phyloP scores from a whole-genome alignment of 1,140 invertebrate species.

The Ridgeia piscesae region DNA sequence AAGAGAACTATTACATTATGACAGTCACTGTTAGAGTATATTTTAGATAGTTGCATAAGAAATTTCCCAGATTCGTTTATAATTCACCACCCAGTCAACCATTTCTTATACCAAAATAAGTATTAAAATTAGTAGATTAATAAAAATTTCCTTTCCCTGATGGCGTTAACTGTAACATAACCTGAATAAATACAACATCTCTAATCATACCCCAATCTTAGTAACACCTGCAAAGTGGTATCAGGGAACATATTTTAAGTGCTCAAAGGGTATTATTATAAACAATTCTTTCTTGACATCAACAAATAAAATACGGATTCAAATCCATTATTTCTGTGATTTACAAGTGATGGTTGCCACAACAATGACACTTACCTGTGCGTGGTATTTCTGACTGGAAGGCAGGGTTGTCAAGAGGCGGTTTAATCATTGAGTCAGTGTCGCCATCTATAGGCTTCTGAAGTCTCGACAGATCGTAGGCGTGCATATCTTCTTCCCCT shows the following conservation, averaged over 20 bases:
- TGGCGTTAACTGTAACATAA: too few species aligned
- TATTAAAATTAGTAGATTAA: too few species aligned
- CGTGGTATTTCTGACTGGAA: neutral
- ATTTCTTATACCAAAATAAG: neutral
- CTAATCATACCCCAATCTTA: neutral
- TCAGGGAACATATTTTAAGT: neutral
- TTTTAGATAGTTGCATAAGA: too few species aligned
- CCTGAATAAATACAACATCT: too few species aligned
- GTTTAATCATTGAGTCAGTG: neutral
- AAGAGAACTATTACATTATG: too few species aligned
- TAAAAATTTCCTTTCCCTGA: too few species aligned
- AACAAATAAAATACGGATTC: neutral
- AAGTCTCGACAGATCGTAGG: slow-evolving; percentile 94
- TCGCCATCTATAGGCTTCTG: slow-evolving; percentile 64
- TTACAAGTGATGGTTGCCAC: neutral
- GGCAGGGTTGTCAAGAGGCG: neutral
- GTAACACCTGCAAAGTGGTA: neutral
- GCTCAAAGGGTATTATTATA: neutral
- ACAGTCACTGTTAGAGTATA: too few species aligned
- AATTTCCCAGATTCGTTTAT: too few species aligned
- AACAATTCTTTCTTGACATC: neutral
- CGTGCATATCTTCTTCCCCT: slow-evolving; percentile 97
- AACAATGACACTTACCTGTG: neutral
- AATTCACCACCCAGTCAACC: neutral
- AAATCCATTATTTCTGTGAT: neutral